Conservation (phyloP, 2,797 vertebrate genomes). For the Trichosurus vulpecula region DNA sequence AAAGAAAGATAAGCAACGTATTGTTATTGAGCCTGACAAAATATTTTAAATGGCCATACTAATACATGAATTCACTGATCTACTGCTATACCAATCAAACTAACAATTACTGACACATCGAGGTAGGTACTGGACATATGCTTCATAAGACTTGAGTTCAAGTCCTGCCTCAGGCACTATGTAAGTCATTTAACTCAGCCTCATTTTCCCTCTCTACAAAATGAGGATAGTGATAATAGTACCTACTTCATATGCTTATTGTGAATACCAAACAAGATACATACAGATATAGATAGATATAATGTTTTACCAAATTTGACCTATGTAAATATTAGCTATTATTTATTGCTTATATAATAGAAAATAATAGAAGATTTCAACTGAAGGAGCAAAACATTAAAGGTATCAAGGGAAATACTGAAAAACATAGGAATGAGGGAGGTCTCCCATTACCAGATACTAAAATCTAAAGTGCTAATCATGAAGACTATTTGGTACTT, state of each 20-base stretch:
- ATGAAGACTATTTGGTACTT: neutral
- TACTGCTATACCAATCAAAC: neutral
- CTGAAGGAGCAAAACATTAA: neutral
- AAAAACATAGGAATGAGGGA: neutral
- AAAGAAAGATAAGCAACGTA: neutral
- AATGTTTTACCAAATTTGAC: neutral
- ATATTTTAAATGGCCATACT: neutral
- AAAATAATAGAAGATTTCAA: neutral
- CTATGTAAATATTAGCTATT: neutral
- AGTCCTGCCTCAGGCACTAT: neutral
- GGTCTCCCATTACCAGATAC: neutral
- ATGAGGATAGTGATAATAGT: neutral
- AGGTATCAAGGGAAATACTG: neutral
- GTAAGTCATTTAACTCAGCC: neutral
- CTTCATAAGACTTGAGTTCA: neutral
- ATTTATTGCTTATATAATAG: neutral
- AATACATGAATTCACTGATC: neutral
- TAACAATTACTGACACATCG: neutral
- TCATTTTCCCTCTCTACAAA: neutral
- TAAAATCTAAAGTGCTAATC: neutral
- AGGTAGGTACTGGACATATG: neutral
- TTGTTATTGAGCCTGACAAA: neutral
- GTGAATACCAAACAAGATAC: neutral
- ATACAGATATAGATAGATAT: too few species aligned
- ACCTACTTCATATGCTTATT: neutral